A percentile compares a stretch with the other conserved stretches of the same genome.
phyloP scores from a whole-genome alignment of 2,113 vertebrate genomes.

The Paradoxurus hermaphroditus region DNA sequence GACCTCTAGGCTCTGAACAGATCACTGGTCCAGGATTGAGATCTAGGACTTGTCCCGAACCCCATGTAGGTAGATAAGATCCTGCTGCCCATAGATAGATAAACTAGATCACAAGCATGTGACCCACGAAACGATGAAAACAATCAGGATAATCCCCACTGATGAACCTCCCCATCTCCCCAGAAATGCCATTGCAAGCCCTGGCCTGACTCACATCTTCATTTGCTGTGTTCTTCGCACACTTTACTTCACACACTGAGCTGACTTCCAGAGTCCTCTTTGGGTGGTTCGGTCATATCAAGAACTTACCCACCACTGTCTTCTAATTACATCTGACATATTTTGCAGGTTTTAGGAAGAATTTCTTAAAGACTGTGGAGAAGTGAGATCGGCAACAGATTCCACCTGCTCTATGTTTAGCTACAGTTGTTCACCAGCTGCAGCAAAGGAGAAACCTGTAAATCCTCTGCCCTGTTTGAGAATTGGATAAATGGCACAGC shows the following conservation, averaged over 20 bases:
- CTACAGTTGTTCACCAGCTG: not conserved
- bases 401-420: not conserved
- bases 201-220: not conserved
- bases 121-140: not conserved
- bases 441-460: not conserved
- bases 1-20: not conserved
- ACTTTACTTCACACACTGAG: not conserved
- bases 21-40: not conserved
- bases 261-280: not conserved
- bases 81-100: not conserved
- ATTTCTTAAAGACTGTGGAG: not conserved
- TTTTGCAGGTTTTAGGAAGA: not conserved
- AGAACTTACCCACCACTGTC: not conserved
- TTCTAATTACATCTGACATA: not conserved
- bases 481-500: not conserved
- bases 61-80: not conserved
- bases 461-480: not conserved
- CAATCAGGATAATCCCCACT: not conserved
- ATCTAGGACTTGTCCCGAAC: not conserved
- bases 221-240: not conserved
- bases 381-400: not conserved
- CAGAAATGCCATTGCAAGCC: not conserved
- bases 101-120: not conserved
- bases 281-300: not conserved
- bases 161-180: not conserved